A percentile compares a stretch with the other conserved stretches of the same genome.
These are phyloP conservation scores for Nesoenas mayeri DNA, from an alignment of 2,113 vertebrate genomes.

Conservation along the genomic window DNA sequence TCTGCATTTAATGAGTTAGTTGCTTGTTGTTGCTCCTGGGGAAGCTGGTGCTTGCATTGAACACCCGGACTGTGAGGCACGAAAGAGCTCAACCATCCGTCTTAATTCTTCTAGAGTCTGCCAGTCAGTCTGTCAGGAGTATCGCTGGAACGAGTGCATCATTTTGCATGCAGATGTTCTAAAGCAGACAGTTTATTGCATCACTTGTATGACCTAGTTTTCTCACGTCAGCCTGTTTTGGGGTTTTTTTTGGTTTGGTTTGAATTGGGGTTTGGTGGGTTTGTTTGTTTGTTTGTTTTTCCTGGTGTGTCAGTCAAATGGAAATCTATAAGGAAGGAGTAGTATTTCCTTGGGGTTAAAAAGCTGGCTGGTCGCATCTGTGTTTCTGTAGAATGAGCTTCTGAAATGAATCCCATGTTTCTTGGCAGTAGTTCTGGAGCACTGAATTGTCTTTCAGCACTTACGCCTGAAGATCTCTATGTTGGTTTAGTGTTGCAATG, in stretches of 20 bases:
- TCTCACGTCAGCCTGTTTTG: neutral
- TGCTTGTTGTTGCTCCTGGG: slow-evolving; percentile 5
- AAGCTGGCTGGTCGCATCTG: neutral
- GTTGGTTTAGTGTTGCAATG: neutral
- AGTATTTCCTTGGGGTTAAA: neutral
- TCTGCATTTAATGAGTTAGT: neutral
- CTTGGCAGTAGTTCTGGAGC: neutral
- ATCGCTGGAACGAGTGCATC: neutral
- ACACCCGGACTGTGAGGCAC: neutral
- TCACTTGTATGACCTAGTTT: neutral
- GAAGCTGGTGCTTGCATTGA: slow-evolving; percentile 6
- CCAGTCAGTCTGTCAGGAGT: neutral
- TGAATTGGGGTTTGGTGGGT: no score
- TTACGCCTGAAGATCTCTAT: neutral
- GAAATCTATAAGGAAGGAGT: neutral
- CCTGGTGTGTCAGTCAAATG: neutral
- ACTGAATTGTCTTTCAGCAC: neutral
- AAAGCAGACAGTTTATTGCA: neutral
- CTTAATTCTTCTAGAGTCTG: neutral
- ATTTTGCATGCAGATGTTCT: neutral
- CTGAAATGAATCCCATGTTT: neutral
- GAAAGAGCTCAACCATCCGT: slow-evolving; percentile 26
- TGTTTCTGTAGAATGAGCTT: neutral
- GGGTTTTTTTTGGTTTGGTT: no score
- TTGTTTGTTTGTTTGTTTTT: neutral